phyloP scores from a whole-genome alignment of 2,113 vertebrate genomes.

The Prolemur simus region DNA sequence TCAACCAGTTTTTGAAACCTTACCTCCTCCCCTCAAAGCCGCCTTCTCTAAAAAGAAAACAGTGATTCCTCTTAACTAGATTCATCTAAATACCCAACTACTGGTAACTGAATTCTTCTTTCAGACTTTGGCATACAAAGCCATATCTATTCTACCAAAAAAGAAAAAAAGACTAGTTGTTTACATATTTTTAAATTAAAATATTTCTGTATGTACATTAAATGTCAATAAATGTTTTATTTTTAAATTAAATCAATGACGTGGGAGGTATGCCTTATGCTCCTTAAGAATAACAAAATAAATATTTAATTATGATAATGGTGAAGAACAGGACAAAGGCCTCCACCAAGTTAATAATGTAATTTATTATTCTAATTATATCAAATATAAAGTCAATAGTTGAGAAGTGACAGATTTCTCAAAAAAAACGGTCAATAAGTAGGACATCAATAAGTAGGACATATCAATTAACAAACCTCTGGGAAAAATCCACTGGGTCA shows the following conservation, averaged over 20 bases:
- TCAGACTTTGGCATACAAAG: background rate
- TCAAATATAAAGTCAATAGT: background rate
- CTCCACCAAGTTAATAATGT: background rate
- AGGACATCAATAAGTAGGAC: background rate
- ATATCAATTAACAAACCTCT: constrained; percentile 8
- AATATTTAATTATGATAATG: background rate
- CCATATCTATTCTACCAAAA: background rate
- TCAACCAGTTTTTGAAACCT: constrained; percentile 2
- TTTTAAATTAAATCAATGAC: constrained; percentile 22
- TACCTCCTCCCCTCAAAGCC: background rate
- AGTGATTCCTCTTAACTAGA: background rate
- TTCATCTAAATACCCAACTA: constrained; percentile 24
- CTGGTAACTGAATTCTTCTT: background rate
- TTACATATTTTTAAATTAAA: background rate
- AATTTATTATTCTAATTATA: constrained; percentile 28
- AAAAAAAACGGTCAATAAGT: background rate
- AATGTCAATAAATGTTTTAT: background rate
- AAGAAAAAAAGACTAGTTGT: background rate
- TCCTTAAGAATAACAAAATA: background rate
- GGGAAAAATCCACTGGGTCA: background rate
- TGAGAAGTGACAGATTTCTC: background rate
- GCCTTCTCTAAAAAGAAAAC: background rate
- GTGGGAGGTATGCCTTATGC: background rate
- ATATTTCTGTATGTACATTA: background rate
- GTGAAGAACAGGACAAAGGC: background rate